Conservation (phyloP, 2,797 vertebrate species). For the Xenopus petersii region DNA sequence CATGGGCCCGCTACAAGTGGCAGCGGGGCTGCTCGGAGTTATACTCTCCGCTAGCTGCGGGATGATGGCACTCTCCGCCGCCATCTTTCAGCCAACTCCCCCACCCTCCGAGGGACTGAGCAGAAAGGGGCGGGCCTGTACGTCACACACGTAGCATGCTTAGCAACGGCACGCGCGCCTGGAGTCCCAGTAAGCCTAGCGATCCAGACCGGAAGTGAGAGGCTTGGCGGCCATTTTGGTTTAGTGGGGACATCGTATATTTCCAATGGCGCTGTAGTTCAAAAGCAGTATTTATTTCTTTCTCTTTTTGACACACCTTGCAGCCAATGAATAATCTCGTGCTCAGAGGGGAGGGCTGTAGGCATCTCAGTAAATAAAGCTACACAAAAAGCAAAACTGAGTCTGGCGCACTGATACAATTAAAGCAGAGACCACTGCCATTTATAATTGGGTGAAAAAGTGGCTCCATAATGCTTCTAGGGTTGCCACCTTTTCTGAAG, state of each 20-base stretch:
- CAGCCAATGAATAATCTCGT: no score
- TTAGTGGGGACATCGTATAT: neutral
- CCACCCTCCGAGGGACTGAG: constrained; percentile 16
- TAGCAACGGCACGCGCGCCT: neutral
- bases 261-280: no score
- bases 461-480: no score
- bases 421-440: no score
- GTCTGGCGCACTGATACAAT: no score
- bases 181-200: neutral
- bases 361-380: no score
- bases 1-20: constrained; percentile 61
- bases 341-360: no score
- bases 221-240: constrained; percentile 20
- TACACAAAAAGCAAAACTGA: no score
- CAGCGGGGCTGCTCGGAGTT: constrained; percentile 56
- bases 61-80: constrained; percentile 58
- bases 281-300: no score
- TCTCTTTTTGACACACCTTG: no score
- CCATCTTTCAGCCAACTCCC: constrained; percentile 58
- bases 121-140: constrained; percentile 15
- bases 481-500: no score
- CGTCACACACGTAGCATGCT: constrained; percentile 9
- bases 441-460: no score
- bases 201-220: constrained; percentile 10
- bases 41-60: constrained; percentile 64